A percentile compares a stretch with the other conserved stretches of the same genome.
These are phyloP conservation scores for Capitella teleta DNA, from an alignment of 1,140 invertebrate genomes.

Conservation along the genomic window DNA sequence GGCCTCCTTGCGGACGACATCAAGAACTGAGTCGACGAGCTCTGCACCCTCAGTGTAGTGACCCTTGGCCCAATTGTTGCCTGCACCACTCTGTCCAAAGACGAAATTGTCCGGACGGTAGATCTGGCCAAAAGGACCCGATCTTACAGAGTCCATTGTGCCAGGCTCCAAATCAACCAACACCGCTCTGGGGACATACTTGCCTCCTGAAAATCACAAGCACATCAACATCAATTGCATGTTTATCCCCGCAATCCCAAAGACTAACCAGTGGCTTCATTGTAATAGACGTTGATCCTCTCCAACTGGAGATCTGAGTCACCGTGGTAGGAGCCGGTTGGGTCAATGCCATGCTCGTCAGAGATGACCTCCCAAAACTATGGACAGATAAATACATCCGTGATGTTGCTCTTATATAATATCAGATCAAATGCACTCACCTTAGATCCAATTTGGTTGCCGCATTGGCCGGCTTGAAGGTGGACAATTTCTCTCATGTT, in stretches of 20 bases:
- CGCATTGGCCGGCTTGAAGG: slow-evolving; percentile 2
- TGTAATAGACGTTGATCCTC: slow-evolving; percentile 46
- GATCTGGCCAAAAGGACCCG: slow-evolving; percentile 69
- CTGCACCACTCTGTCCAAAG: slow-evolving; percentile 65
- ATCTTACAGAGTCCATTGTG: slow-evolving; percentile 86
- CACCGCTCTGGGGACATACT: slow-evolving; percentile 84
- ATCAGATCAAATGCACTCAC: too few species aligned
- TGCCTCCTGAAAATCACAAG: slow-evolving; percentile 56
- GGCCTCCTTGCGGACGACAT: slow-evolving; percentile 76
- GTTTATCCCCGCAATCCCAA: too few species aligned
- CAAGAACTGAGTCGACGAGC: slow-evolving; percentile 70
- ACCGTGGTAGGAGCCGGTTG: slow-evolving; percentile 44
- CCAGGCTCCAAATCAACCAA: slow-evolving; percentile 86
- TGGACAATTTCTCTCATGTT: slow-evolving; percentile 11
- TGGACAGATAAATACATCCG: too few species aligned
- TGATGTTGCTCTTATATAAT: too few species aligned
- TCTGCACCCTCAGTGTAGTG: slow-evolving; percentile 85
- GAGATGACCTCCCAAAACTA: slow-evolving; percentile 80
- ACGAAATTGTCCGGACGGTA: slow-evolving; percentile 85
- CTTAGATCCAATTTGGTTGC: slow-evolving; percentile 4
- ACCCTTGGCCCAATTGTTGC: slow-evolving; percentile 83
- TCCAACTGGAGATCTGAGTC: slow-evolving; percentile 45
- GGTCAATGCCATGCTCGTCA: slow-evolving; percentile 42
- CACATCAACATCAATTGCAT: too few species aligned
- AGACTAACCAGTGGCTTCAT: slow-evolving; percentile 36